These are phyloP conservation scores for Ispidina lecontei DNA, from an alignment of 2,797 vertebrate species.

Conservation along the genomic window DNA sequence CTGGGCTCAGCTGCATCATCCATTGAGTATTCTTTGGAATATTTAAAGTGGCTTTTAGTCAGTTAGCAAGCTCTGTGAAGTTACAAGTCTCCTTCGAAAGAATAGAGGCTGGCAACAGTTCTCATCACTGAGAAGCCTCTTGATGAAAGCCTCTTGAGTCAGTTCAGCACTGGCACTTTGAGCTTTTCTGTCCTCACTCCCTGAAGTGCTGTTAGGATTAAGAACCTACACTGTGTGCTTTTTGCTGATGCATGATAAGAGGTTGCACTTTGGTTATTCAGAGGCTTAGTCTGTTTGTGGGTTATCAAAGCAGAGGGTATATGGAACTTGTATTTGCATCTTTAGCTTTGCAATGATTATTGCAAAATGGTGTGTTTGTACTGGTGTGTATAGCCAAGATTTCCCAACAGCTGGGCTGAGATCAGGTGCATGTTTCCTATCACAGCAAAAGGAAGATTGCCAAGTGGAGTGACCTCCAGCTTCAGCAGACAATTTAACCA, in stretches of 20 bases:
- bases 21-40: background rate
- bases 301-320: background rate
- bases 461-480: background rate
- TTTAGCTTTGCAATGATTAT: background rate
- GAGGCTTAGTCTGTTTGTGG: background rate
- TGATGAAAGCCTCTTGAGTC: background rate
- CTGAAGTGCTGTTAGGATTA: background rate
- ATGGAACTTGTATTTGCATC: conserved; percentile 11
- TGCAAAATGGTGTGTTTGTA: conserved; percentile 26
- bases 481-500: background rate
- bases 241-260: background rate
- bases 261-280: background rate
- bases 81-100: background rate
- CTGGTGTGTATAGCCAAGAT: background rate
- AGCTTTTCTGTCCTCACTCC: background rate
- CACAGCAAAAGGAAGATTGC: background rate
- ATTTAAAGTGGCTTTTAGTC: background rate
- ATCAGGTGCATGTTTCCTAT: background rate
- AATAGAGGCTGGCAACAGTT: background rate
- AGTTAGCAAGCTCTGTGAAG: background rate
- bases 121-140: background rate
- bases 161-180: background rate
- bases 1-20: background rate
- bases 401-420: background rate
- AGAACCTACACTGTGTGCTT: background rate